phyloP scores from a whole-genome alignment of 2,797 vertebrate genomes.

The Meda fulgida region DNA sequence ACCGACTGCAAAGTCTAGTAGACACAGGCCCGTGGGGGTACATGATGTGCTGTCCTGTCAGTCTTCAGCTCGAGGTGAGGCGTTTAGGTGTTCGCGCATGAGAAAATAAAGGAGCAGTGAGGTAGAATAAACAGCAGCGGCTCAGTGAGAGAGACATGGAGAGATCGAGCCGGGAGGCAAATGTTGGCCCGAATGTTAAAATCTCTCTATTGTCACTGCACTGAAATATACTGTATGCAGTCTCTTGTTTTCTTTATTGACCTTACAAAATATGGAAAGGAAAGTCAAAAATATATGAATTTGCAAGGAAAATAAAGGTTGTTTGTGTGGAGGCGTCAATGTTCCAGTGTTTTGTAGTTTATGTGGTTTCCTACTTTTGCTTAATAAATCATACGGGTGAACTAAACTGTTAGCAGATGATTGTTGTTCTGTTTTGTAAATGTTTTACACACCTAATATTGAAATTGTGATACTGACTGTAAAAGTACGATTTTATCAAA shows the following conservation, averaged over 20 bases:
- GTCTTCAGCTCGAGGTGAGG: slow-evolving; percentile 38
- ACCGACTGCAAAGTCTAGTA: slow-evolving; percentile 17
- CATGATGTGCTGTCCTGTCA: slow-evolving; percentile 42
- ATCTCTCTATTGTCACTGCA: slow-evolving; percentile 67
- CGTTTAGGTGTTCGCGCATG: slow-evolving; percentile 29
- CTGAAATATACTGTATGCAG: slow-evolving; percentile 63
- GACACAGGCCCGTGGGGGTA: slow-evolving; percentile 24
- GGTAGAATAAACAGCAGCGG: slow-evolving; percentile 71
- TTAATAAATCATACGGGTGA: not conserved
- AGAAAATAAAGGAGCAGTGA: slow-evolving; percentile 47
- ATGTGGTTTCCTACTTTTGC: not conserved
- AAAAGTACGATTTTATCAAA: too few species aligned
- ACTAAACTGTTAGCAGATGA: not conserved
- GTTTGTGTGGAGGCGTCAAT: not conserved
- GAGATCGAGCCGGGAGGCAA: slow-evolving; percentile 58
- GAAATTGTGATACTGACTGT: too few species aligned
- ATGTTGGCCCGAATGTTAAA: slow-evolving; percentile 68
- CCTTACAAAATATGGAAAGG: not conserved
- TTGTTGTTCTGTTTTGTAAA: not conserved
- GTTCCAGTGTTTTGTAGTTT: too few species aligned
- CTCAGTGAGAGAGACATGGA: slow-evolving; percentile 60
- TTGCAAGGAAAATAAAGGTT: not conserved
- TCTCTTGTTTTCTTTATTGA: slow-evolving; percentile 41
- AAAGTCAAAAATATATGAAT: not conserved
- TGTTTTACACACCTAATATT: not conserved